A percentile compares a stretch with the other conserved stretches of the same genome.
Conservation (phyloP, 1,140 invertebrate genomes). For the Tetramorium alpestre region DNA sequence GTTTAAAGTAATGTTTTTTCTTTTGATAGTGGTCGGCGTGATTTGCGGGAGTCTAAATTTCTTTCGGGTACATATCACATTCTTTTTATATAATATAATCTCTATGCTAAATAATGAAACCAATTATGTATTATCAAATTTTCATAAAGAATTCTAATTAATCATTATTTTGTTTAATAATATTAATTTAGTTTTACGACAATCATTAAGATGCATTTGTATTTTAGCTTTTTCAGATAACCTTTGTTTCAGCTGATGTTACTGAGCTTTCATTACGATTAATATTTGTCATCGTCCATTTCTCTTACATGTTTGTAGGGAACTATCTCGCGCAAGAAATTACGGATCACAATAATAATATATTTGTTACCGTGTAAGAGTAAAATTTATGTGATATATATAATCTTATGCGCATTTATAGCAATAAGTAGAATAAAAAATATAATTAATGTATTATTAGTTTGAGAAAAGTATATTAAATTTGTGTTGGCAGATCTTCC, state of each 20-base stretch:
- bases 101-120: background rate
- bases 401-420: background rate
- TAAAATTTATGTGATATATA: background rate
- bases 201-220: background rate
- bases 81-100: background rate
- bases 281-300: background rate
- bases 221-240: background rate
- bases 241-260: background rate
- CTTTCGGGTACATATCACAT: background rate
- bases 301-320: background rate
- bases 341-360: slow-evolving; percentile 10
- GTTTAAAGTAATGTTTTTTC: slow-evolving; percentile 9
- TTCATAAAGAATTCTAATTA: background rate
- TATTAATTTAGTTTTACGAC: background rate
- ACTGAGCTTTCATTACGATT: background rate
- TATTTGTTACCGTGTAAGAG: slow-evolving; percentile 20
- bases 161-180: background rate
- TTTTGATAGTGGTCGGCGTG: background rate
- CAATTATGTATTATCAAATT: background rate
- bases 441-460: background rate
- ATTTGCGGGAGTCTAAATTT: background rate
- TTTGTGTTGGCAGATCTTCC: background rate
- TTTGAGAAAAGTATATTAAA: background rate
- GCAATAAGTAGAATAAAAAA: background rate
- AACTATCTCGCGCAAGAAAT: background rate